Evolutionary conservation across 2,113 vertebrate species (phyloP).

Genomic region (Proterorhinus semilunaris): DNA sequence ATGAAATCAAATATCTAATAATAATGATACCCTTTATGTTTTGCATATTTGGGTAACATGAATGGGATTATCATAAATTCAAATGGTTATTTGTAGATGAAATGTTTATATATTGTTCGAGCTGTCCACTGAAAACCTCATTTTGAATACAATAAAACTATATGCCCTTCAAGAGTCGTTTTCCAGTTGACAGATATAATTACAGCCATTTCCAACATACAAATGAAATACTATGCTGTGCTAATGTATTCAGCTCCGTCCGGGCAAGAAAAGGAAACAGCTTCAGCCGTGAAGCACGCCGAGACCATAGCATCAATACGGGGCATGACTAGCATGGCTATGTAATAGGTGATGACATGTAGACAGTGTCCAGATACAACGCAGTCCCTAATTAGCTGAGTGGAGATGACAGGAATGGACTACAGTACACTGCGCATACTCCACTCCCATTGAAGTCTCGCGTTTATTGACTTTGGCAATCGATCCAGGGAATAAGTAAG

Average conservation of each 20-base stretch:
- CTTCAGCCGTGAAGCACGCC: conserved; percentile 35
- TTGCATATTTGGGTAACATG: conserved; percentile 33
- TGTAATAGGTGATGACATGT: conserved; percentile 50
- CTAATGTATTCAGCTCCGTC: conserved; percentile 14
- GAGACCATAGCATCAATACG: conserved; percentile 38
- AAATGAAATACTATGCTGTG: conserved; percentile 29
- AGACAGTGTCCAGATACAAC: conserved; percentile 46
- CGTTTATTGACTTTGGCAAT: conserved; percentile 41
- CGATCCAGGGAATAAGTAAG: conserved; percentile 42
- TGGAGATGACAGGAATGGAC: conserved; percentile 48
- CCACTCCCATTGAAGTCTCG: conserved; percentile 32
- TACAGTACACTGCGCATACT: conserved; percentile 45
- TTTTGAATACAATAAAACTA: conserved; percentile 12
- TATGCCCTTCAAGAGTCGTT: conserved; percentile 17
- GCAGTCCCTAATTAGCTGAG: conserved; percentile 52
- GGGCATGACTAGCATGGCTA: conserved; percentile 45
- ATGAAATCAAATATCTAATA: not conserved
- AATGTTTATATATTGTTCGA: not conserved
- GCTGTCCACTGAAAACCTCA: not conserved
- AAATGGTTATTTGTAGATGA: conserved; percentile 13
- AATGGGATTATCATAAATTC: conserved; percentile 19
- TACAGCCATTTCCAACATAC: conserved; percentile 12
- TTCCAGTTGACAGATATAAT: conserved; percentile 33
- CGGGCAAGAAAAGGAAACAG: conserved; percentile 38
- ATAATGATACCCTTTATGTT: conserved; percentile 25